Evolutionary conservation across 2,888 invertebrate genomes (phyloP), one percentile per base, ranked within the genome.

Genomic region (Smittia aterrima): DNA sequence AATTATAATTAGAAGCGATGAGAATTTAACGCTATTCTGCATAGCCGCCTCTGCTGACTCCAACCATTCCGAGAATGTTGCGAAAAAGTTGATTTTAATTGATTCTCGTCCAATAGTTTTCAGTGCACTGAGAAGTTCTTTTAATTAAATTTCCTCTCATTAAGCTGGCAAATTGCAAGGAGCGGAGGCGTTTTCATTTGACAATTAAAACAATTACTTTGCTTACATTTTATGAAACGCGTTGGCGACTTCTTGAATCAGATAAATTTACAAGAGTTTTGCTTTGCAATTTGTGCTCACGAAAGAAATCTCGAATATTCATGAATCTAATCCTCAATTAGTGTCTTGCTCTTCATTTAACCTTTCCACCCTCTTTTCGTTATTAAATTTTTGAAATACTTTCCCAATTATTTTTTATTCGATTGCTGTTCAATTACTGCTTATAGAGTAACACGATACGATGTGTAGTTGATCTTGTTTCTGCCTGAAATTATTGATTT

Each of bases 331-430:
- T n/a, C 32, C 32, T 32, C 32, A 9, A 6, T 32, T 6, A 32
- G 9, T 6, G 3, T 32, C 32, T 6, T 6, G 32, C 9, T 32
- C 22, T 47, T 58, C 22, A 58, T 18, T 58, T 58, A 58, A 58
- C 58, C 58, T 58, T 11, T 58, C 58, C 18, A 22, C 58, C 58
- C 58, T 18, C 58, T 18, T 7, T 9, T 47, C 41, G 27, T 53
- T 54, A 53, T 25, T 53, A 68, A 68, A 68, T 70, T 68, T 18
- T 58, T 32, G 70, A 54, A 41, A 70, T 70, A 32, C 53, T 70
- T 70, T 54, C 53, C 70, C 70, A 70, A 70, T 70, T 70, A 70
- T 27, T 25, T n/a, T 53, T 40, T 47, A 27, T 24, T 68, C 24
- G 20, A 67, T 67, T 22, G 16, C 11, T 40, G 54, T 54, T 70